Conservation (phyloP, 2,113 vertebrate species). For the Nannospalax galili region DNA sequence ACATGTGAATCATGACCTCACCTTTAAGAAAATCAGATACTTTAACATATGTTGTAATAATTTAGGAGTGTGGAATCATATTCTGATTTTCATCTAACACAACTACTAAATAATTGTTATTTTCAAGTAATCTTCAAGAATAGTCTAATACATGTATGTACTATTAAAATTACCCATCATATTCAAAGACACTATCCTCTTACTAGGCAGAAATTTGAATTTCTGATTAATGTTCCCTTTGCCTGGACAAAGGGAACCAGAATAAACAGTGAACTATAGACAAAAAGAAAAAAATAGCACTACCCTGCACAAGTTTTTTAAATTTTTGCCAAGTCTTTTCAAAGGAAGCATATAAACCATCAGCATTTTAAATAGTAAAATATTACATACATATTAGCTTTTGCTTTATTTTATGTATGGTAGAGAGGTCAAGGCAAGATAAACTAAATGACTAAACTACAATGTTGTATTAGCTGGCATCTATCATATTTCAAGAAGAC, state of each 20-base stretch:
- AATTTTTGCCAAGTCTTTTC: neutral
- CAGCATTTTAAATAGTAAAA: neutral
- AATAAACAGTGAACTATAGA: neutral
- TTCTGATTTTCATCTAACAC: neutral
- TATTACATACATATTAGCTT: slow-evolving; percentile 9
- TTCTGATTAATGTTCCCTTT: neutral
- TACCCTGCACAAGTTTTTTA: neutral
- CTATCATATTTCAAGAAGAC: neutral
- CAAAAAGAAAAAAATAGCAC: neutral
- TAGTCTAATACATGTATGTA: neutral
- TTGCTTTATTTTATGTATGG: slow-evolving; percentile 33
- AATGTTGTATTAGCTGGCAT: slow-evolving; percentile 24
- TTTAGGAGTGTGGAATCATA: neutral
- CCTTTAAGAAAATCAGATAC: neutral
- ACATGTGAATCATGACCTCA: neutral
- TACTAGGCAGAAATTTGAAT: slow-evolving; percentile 33
- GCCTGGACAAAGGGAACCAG: neutral
- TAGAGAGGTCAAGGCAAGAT: neutral
- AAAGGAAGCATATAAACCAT: slow-evolving; percentile 22
- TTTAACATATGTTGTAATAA: neutral
- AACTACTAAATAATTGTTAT: slow-evolving; percentile 3
- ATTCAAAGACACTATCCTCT: slow-evolving; percentile 20
- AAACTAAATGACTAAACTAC: slow-evolving; percentile 13
- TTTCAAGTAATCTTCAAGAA: neutral
- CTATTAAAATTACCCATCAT: neutral